Conservation (phyloP, 2,113 vertebrate genomes). For the Rhadina sibilatrix region DNA sequence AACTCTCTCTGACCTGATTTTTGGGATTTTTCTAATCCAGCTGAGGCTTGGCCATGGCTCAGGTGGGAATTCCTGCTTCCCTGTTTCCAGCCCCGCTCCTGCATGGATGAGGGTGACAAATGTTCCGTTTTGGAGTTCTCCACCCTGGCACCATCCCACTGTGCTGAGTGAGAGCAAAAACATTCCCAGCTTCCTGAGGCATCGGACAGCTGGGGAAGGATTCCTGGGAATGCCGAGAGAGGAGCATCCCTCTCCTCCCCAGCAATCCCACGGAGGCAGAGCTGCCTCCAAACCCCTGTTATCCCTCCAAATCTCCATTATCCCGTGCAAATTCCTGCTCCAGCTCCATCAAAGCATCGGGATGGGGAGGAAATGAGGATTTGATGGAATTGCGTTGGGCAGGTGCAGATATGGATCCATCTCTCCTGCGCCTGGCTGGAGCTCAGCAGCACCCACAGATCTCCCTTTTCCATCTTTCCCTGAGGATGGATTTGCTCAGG, state of each 20-base stretch:
- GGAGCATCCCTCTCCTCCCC: neutral
- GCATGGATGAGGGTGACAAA: neutral
- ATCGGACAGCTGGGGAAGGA: neutral
- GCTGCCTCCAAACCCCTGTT: neutral
- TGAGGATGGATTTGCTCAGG: neutral
- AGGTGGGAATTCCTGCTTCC: neutral
- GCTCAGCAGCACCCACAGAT: neutral
- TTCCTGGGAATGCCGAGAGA: neutral
- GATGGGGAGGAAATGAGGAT: neutral
- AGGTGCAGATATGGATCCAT: neutral
- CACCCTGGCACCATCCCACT: neutral
- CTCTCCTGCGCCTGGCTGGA: neutral
- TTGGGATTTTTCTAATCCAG: neutral
- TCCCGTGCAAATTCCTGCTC: neutral
- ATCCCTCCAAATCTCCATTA: neutral
- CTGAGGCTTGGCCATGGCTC: neutral
- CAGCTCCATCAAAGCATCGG: neutral
- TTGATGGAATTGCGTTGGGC: neutral
- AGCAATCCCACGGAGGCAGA: neutral
- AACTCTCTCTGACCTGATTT: neutral
- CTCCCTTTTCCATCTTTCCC: neutral
- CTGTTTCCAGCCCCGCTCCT: neutral
- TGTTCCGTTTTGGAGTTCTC: neutral
- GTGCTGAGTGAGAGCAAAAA: neutral
- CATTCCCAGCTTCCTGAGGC: neutral